Evolutionary conservation across 1,140 invertebrate genomes (phyloP).

Genomic region (Muscidifurax raptorellus): DNA sequence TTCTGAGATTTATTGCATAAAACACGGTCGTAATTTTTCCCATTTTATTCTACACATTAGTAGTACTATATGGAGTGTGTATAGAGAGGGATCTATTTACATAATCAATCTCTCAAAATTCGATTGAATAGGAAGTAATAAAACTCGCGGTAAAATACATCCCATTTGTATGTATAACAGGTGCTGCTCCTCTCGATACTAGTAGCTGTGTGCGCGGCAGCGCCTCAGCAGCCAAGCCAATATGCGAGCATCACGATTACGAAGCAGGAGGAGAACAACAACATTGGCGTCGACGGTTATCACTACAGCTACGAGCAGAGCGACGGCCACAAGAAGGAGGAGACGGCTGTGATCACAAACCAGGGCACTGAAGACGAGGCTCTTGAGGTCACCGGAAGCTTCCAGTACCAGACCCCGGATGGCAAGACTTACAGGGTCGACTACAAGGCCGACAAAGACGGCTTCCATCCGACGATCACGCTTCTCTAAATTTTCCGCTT

Average conservation of each 20-base stretch:
- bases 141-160: too few relatives aligned
- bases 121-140: too few relatives aligned
- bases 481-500: conserved; percentile 59
- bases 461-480: conserved; percentile 69
- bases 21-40: too few relatives aligned
- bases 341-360: conserved; percentile 71
- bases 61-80: too few relatives aligned
- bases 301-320: conserved; percentile 74
- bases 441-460: conserved; percentile 71
- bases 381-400: conserved; percentile 70
- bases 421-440: conserved; percentile 72
- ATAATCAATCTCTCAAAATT: too few relatives aligned
- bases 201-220: conserved; percentile 59
- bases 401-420: conserved; percentile 68
- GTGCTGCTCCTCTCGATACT: conserved; percentile 63
- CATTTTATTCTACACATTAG: too few relatives aligned
- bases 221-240: conserved; percentile 65
- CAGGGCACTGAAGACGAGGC: conserved; percentile 71
- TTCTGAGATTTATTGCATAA: too few relatives aligned
- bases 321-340: conserved; percentile 72
- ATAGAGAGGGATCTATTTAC: too few relatives aligned
- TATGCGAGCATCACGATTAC: conserved; percentile 69
- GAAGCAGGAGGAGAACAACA: conserved; percentile 72
- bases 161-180: conserved; percentile 49
- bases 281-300: conserved; percentile 72